Percentiles rank a stretch among this genome's conserved stretches.
Conservation (phyloP, 2,113 vertebrate genomes). For the Chamaetylas fuelleborni region DNA sequence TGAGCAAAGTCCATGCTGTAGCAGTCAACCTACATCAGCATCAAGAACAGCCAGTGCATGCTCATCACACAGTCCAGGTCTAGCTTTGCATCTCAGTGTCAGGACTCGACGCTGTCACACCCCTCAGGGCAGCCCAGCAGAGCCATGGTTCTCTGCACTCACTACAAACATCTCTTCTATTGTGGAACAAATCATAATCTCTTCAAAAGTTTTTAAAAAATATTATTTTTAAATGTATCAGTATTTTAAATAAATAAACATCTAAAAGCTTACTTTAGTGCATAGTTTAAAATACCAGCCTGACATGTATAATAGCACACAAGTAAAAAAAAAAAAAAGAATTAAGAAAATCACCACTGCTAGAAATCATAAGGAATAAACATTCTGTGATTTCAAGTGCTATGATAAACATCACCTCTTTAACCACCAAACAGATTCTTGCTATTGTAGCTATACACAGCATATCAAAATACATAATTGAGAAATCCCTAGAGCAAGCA, state of each 20-base stretch:
- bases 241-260: neutral
- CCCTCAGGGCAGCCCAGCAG: neutral
- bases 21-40: neutral
- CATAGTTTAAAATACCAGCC: neutral
- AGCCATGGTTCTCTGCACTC: neutral
- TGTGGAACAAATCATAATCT: neutral
- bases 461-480: neutral
- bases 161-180: neutral
- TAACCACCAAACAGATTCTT: neutral
- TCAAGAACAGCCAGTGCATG: neutral
- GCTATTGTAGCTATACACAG: neutral
- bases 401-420: neutral
- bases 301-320: neutral
- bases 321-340: neutral
- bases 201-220: neutral
- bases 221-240: neutral
- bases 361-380: neutral
- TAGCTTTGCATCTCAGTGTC: neutral
- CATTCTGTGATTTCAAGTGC: neutral
- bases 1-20: neutral
- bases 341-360: neutral
- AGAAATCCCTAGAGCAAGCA: neutral
- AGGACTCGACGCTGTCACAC: neutral
- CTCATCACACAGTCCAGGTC: neutral
- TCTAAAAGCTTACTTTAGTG: neutral